Evolutionary conservation across 1,140 invertebrate genomes (phyloP), one percentile per base, ranked within the genome.

Genomic region (Campoletis sonorensis): DNA sequence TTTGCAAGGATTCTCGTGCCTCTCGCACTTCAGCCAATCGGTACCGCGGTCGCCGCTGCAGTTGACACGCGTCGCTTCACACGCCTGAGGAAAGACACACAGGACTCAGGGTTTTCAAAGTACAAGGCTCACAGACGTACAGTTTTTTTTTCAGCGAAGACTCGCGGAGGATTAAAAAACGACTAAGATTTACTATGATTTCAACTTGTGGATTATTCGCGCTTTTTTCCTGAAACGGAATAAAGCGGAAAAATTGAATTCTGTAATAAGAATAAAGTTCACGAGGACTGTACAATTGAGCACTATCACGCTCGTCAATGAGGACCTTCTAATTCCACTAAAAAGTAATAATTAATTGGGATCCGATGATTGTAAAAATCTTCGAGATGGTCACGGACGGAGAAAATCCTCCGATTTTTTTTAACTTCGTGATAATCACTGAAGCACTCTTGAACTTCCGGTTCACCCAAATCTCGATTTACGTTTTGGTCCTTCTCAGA

Each of bases 31-130:
- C n/a, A 21, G 54, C 11, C 37, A 18, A n/a, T 64, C 54, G 4
- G 27, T 37, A 58, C 51, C 27, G 73, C 73, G 37, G n/a, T 77
- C 51, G 8, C 45, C 30, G 18, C 23, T 61, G 73, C 51, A 77
- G 51, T 26, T 21, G 30, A 61, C 8, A 30, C 13, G 26, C 23
- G 21, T 33, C 16, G 21, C 64, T 37, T 84, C 84, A 64, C 45
- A 71, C 83, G 84, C 87, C 88, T 89, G 83, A 80, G 84, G 86
- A 88, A 82, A 88, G 86, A 88, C 85, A 86, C 87, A 83, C 81
- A 64, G 10, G 54, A 58, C 54, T 58, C 54, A 58, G 54, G 18
- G 54, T 82, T 83, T 84, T 88, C 85, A 86, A 84, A 68, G 71
- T 84, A 54, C 23, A 51, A 27, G 61, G n/a, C 16, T 27, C 30